Evolutionary conservation across 2,113 vertebrate species (phyloP), one percentile per base, ranked within the genome.

Genomic region (Cardinalis cardinalis): DNA sequence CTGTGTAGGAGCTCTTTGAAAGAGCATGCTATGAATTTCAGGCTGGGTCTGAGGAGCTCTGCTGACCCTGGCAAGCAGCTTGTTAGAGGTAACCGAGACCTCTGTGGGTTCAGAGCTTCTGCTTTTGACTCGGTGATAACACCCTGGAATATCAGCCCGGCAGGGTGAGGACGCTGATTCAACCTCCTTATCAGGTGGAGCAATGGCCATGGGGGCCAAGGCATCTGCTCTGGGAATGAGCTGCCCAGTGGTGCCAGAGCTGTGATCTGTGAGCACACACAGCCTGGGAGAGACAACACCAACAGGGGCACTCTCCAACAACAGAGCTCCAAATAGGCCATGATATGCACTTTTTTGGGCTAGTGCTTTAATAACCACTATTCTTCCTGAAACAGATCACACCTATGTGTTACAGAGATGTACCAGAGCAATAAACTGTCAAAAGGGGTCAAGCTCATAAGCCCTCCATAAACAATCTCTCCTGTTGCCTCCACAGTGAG

Each of bases 211-310:
- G 51, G 26, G 56, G 14, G 5, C 7, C 20, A 68, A 63, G 70
- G 28, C 14, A 20, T 73, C 32, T 4, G 1, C 13, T 31, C 36
- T 60, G 41, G 49, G 28, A 79, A 40, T 10, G 32, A 64, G 53
- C 26, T 17, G 36, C 21, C 11, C 44, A 60, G 49, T 0, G 0
- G 21, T n/a, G 41, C 12, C 41, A 79, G 55, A 69, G 19, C 5
- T 73, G 17, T 0, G 0, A 12, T 5, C 12, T 60, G 24, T 19
- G n/a, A 68, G 19, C 9, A 18, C 18, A 3, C 14, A 26, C 43
- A n/a, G 56, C 6, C 34, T 49, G 32, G 48, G 10, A 48, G 26
- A 43, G 31, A 36, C 28, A 55, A 18, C 0, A 1, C 4, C 40
- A 69, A 20, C 4, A 8, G 0, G 1, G 5, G 6, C 28, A 16